phyloP scores from a whole-genome alignment of 1,140 invertebrate species.

The Sycophaga agraensis region DNA sequence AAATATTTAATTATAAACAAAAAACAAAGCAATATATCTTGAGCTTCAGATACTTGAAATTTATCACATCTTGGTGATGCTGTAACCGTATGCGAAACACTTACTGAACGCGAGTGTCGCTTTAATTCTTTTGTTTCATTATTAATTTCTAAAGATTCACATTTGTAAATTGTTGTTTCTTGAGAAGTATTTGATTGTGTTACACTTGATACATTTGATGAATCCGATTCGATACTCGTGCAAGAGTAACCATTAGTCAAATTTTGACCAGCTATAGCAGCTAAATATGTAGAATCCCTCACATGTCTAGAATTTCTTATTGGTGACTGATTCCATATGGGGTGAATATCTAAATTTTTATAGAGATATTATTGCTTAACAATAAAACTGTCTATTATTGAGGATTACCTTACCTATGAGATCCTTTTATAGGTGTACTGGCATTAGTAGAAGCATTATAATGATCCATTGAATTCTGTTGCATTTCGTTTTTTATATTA shows the following conservation, averaged over 20 bases:
- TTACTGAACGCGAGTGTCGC: slow-evolving; percentile 59
- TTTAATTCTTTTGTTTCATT: slow-evolving; percentile 42
- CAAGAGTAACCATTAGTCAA: slow-evolving; percentile 59
- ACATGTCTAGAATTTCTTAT: slow-evolving; percentile 63
- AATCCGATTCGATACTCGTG: slow-evolving; percentile 65
- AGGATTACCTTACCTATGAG: slow-evolving; percentile 15
- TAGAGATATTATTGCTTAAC: not conserved
- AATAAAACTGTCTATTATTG: not conserved
- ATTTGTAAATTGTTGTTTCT: slow-evolving; percentile 63
- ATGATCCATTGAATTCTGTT: slow-evolving; percentile 22
- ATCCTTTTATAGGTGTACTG: slow-evolving; percentile 12
- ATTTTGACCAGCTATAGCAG: slow-evolving; percentile 76
- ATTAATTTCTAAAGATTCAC: slow-evolving; percentile 48
- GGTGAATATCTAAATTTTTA: slow-evolving; percentile 52
- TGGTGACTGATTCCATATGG: slow-evolving; percentile 62
- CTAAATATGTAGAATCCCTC: slow-evolving; percentile 74
- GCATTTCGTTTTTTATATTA: slow-evolving; percentile 46
- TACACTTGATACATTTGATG: slow-evolving; percentile 62
- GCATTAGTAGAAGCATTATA: not conserved
- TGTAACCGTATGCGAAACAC: slow-evolving; percentile 54
- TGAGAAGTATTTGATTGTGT: slow-evolving; percentile 64
- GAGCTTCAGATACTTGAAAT: slow-evolving; percentile 72
- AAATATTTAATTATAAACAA: slow-evolving; percentile 89
- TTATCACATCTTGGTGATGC: slow-evolving; percentile 68
- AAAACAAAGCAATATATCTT: slow-evolving; percentile 87